Evolutionary conservation across 1,140 invertebrate genomes (phyloP), one percentile per base, ranked within the genome.

Genomic region (Lasioglossum albipes): DNA sequence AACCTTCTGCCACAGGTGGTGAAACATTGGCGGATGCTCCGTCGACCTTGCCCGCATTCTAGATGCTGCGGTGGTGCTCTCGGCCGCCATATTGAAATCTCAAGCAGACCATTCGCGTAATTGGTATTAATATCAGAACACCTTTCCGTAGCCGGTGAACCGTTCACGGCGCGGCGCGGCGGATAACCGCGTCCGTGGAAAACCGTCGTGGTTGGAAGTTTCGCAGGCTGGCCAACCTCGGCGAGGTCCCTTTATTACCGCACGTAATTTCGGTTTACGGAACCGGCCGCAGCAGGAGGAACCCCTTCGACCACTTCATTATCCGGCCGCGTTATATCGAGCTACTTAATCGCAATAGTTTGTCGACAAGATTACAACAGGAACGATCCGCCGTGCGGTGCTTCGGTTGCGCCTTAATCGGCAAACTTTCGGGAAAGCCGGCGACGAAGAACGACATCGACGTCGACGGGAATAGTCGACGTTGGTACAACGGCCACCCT

Each of bases 291-390:
- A 54, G 9, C n/a, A 64, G 36, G 69, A 74, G 81, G 74, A 72
- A 27, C 74, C 80, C 80, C 82, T 71, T 75, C 85, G 74, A 84
- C 72, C 84, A 75, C 78, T 87, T 86, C 77, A 86, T 87, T 87
- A 86, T 81, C 71, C 84, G 62, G 45, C 42, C 66, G 12, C 67
- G 70, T 67, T 77, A 86, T 85, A 77, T 84, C 76, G 76, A 73
- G 75, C 81, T 79, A 77, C 83, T 90, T 84, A 88, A 86, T 89
- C 76, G 84, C 77, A 31, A 45, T 76, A 82, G 86, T 84, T 89
- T 87, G 87, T 86, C 87, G 73, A 84, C 74, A 59, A 81, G 85
- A 87, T 87, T 86, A 84, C 77, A 59, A 72, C 73, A 49, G 62
- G 52, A 62, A 54, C 81, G 79, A 77, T 77, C 77, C 62, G 72